Conservation (phyloP, 1,140 invertebrate genomes). For the Yoshiicerus persimilis region DNA sequence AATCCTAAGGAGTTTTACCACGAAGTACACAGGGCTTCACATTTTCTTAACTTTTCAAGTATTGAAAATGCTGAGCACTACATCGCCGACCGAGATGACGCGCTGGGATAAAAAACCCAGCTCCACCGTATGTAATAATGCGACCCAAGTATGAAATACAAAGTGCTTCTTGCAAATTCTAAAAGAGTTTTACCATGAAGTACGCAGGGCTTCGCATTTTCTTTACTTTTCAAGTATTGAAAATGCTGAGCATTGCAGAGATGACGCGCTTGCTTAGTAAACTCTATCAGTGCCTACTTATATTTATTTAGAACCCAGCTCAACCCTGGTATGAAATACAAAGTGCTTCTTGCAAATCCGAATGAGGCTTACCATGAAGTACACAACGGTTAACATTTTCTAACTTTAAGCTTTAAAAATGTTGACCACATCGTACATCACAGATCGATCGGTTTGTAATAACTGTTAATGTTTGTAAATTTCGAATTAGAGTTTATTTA, state of each 20-base stretch:
- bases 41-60: conserved; percentile 96
- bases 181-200: conserved; percentile 99
- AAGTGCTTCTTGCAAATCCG: conserved; percentile 95
- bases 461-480: no score
- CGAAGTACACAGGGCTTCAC: conserved; percentile 94
- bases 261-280: conserved; percentile 83
- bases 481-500: no score
- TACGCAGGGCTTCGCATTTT: conserved; percentile 96
- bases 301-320: no score
- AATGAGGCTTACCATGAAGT: conserved; percentile 99
- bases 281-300: no score
- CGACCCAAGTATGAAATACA: conserved; percentile 98
- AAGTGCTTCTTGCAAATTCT: conserved; percentile 91
- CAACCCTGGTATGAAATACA: conserved; percentile 98
- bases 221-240: conserved; percentile 95
- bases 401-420: no score
- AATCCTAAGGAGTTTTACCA: conserved; percentile 99
- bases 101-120: conserved; percentile 73
- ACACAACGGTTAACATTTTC: conserved; percentile 95
- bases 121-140: no score
- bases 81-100: conserved; percentile 83
- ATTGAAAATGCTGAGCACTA: conserved; percentile 85
- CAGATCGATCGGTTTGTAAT: no score
- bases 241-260: conserved; percentile 78
- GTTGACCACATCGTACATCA: no score